phyloP scores from a whole-genome alignment of 2,797 vertebrate genomes.

The Falco naumanni region DNA sequence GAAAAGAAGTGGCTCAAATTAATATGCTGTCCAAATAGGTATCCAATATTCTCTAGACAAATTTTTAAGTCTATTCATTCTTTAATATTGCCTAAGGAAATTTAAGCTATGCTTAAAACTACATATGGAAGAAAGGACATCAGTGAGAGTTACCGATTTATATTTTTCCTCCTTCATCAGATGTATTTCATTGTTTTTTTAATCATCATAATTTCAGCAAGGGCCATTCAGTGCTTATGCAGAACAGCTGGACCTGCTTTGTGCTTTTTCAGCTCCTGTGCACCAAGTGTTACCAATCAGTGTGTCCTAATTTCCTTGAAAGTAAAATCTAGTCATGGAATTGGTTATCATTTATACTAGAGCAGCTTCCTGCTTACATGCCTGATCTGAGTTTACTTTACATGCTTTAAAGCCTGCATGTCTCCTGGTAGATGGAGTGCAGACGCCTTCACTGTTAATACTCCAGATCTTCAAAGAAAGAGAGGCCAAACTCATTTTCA shows the following conservation, averaged over 20 bases:
- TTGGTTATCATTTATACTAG: neutral
- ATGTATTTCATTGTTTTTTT: neutral
- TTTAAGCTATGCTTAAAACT: neutral
- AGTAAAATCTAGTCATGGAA: neutral
- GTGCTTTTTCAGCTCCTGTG: neutral
- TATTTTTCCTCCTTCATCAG: neutral
- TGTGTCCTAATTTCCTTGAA: neutral
- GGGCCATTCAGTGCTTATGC: neutral
- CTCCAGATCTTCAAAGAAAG: neutral
- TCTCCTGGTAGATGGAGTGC: neutral
- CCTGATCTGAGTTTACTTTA: neutral
- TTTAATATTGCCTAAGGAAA: neutral
- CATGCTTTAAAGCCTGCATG: neutral
- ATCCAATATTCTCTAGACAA: neutral
- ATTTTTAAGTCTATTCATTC: neutral
- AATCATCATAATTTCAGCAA: neutral
- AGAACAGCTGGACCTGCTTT: neutral
- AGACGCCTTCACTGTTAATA: neutral
- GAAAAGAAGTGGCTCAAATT: neutral
- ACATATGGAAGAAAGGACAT: neutral
- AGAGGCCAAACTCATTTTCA: neutral
- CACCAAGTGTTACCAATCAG: neutral
- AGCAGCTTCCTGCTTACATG: neutral
- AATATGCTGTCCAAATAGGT: neutral
- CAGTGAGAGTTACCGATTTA: neutral